Percentiles rank a stretch among this genome's conserved stretches.
phyloP scores from a whole-genome alignment of 2,888 invertebrate genomes.

The Morpho deidamia region DNA sequence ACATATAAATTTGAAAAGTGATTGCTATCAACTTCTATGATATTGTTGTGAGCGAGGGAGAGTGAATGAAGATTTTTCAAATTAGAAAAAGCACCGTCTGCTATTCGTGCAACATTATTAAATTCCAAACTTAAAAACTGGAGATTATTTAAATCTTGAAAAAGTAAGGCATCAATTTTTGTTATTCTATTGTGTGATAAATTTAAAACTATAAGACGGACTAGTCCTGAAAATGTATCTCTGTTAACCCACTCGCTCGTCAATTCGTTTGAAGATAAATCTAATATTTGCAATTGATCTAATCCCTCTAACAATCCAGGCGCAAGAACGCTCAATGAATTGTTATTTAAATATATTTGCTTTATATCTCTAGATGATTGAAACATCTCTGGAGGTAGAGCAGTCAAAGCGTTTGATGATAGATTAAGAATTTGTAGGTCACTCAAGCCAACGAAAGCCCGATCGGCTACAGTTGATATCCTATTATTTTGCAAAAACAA shows the following conservation, averaged over 20 bases:
- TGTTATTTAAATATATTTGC: slow-evolving; percentile 87
- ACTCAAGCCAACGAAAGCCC: slow-evolving; percentile 84
- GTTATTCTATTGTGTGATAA: slow-evolving; percentile 85
- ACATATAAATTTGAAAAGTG: slow-evolving; percentile 86
- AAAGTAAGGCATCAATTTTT: slow-evolving; percentile 83
- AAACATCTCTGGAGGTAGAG: slow-evolving; percentile 88
- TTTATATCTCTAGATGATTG: slow-evolving; percentile 84
- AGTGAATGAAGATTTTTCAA: slow-evolving; percentile 87
- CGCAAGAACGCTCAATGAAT: slow-evolving; percentile 85
- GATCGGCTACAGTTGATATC: slow-evolving; percentile 84
- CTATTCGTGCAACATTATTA: slow-evolving; percentile 83
- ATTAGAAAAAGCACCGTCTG: slow-evolving; percentile 85
- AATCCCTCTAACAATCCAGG: slow-evolving; percentile 86
- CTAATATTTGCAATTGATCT: slow-evolving; percentile 84
- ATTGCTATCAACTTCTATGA: slow-evolving; percentile 82
- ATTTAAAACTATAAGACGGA: slow-evolving; percentile 85
- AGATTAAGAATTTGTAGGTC: slow-evolving; percentile 85
- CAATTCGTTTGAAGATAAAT: slow-evolving; percentile 85
- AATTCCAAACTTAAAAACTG: slow-evolving; percentile 86
- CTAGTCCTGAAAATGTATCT: slow-evolving; percentile 86
- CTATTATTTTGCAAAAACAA: slow-evolving; percentile 87
- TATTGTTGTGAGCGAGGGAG: slow-evolving; percentile 84
- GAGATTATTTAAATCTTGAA: slow-evolving; percentile 85
- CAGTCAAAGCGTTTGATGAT: slow-evolving; percentile 87
- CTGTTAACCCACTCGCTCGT: slow-evolving; percentile 88